Base-by-base conservation (phyloP, 2,113 vertebrate genomes). In the Tor tambroides region DNA sequence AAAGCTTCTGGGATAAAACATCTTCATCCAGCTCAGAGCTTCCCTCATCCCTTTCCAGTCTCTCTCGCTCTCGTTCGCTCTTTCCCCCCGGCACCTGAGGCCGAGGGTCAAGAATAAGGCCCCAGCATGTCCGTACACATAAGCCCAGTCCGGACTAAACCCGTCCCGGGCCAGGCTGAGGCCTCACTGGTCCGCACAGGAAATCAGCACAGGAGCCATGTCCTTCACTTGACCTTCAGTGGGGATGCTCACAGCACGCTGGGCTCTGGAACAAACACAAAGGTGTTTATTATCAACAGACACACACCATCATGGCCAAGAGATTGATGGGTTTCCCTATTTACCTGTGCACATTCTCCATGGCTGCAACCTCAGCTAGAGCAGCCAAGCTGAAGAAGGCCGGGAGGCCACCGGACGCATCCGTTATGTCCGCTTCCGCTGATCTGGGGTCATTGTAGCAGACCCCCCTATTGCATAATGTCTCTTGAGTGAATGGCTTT, bases 281-380 rank as follows among this genome's bases (percentile, higher is more conserved):
- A 23, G 28, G 61, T 17, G 8, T 12, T 43, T 69, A 49, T 46
- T 21, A 65, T 49, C 17, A n/a, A 71, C 82, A 61, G 63, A 21
- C 10, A 61, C 19, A 67, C 14, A 81, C 8, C 35, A 32, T 19
- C 28, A 9, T 6, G 9, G 41, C n/a, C 41, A 56, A 0, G 51
- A 35, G 7, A 49, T 11, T 41, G 2, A 3, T 2, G 0, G 51
- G 19, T 59, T 15, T 83, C 41, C 41, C 1, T 21, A 1, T 9
- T 84, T 49, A 99, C 98, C 98, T 98, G 96, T 98, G 97, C 92
- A 95, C 96, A 0, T 99, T 99, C 92, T 99, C 98, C 98, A 99
- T 99, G 92, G 98, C 98, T n/a, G 98, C 98, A 23, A 99, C 98
- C 90, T 99, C 98, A 7, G 98, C 98, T n/a, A 99, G 96, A 17